Evolutionary conservation across 1,140 invertebrate genomes (phyloP).

Genomic region (Pogonomyrmex barbatus): DNA sequence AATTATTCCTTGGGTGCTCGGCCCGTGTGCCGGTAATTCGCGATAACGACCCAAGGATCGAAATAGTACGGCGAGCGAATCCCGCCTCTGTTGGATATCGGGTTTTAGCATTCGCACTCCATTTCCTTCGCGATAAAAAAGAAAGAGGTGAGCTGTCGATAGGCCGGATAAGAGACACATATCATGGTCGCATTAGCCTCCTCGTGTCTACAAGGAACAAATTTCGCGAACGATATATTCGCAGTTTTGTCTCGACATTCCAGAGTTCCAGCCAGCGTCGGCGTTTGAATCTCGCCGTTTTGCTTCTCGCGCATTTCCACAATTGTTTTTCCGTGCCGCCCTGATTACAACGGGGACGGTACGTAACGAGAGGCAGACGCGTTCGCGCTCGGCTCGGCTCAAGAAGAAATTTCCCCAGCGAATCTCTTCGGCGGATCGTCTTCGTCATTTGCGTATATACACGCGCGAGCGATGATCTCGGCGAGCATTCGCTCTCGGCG

Average conservation of each 20-base stretch:
- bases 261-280: not conserved
- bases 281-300: no score
- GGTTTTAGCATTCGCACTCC: not conserved
- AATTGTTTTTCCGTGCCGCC: not conserved
- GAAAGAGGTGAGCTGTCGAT: not conserved
- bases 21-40: constrained; percentile 30
- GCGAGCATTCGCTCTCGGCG: constrained; percentile 12
- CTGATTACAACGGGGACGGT: constrained; percentile 5
- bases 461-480: constrained; percentile 48
- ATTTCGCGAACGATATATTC: not conserved
- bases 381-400: not conserved
- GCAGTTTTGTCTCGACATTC: no score
- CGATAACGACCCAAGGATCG: constrained; percentile 42
- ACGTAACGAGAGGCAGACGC: not conserved
- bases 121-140: constrained; percentile 8
- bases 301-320: constrained; percentile 1
- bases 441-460: constrained; percentile 13
- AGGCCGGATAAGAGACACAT: not conserved
- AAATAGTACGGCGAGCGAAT: constrained; percentile 35
- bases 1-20: constrained; percentile 41
- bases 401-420: not conserved
- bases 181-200: not conserved
- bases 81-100: not conserved
- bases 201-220: not conserved
- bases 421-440: not conserved